These are phyloP conservation scores for Dorcus parallelipipedus DNA, from an alignment of 2,888 invertebrate genomes.

Conservation along the genomic window DNA sequence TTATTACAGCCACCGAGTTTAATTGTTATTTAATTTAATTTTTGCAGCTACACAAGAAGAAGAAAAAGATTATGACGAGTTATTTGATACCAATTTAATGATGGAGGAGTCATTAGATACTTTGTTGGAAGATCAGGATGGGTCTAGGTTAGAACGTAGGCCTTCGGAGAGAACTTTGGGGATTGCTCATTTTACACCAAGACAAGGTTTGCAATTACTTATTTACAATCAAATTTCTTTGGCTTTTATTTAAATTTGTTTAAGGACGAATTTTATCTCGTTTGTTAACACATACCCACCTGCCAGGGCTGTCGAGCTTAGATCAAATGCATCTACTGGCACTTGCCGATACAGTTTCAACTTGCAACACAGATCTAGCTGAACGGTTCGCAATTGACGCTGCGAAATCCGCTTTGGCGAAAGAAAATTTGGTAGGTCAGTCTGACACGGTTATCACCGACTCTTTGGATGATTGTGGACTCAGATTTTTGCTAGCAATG, in stretches of 20 bases:
- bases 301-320: conserved; percentile 90
- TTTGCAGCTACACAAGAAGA: conserved; percentile 48
- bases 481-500: conserved; percentile 94
- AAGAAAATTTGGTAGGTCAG: conserved; percentile 60
- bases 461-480: conserved; percentile 94
- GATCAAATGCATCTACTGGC: conserved; percentile 99
- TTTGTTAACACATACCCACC: conserved; percentile 88
- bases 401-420: conserved; percentile 64
- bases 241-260: conserved; percentile 9
- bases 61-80: conserved; percentile 77
- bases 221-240: background rate
- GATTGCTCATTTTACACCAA: conserved; percentile 81
- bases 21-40: background rate
- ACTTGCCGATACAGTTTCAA: conserved; percentile 95
- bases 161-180: conserved; percentile 44
- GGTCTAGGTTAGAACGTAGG: conserved; percentile 46
- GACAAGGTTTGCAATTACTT: conserved; percentile 56
- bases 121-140: conserved; percentile 68
- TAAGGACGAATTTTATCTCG: conserved; percentile 76
- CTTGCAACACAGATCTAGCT: conserved; percentile 84
- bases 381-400: conserved; percentile 73
- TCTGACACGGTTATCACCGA: conserved; percentile 62
- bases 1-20: background rate
- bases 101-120: conserved; percentile 83
- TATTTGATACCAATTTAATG: conserved; percentile 75